Evolutionary conservation across 2,797 vertebrate genomes (phyloP), one percentile per base, ranked within the genome.

Genomic region (Decapterus maruadsi): DNA sequence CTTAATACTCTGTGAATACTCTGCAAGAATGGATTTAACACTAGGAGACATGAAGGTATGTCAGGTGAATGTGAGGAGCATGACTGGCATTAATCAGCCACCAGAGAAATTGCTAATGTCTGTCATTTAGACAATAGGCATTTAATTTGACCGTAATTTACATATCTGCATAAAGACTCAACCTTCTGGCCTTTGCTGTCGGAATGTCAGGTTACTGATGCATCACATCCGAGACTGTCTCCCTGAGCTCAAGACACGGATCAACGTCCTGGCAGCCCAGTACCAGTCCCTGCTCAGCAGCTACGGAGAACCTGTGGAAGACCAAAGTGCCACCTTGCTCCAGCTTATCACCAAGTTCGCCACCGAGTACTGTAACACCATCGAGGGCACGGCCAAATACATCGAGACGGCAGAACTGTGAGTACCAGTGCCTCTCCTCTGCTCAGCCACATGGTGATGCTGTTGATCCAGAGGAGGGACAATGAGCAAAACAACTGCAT

Each of bases 341-440:
- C 98, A 99, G 93, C 97, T 99, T 79, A 99, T 99, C 90, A 99
- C 98, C 80, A 99, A 99, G 93, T 99, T 99, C 46, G 98, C 98
- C 72, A 96, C 97, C 0, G 98, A 99, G 83, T 99, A 99, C 93
- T 99, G 98, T 92, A 99, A 99, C 93, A 99, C 98, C 69, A 99
- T 99, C 59, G 97, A 99, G 94, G 98, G 98, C 88, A 99, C 98
- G 14, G 98, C 98, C 91, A 99, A 99, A 90, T 98, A 99, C 90
- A 99, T 99, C 16, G 98, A 99, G 93, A 99, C 98, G 0, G 96
- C 98, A 0, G 98, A 99, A 75, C 95, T 99, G 98, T 99, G 93
- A 97, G 98, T 96, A 60, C 34, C 16, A 2, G 14, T 19, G 22
- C 26, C 48, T 3, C 4, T 31, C 57, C 61, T 2, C 31, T 0